Evolutionary conservation across 2,888 invertebrate species (phyloP), one percentile per base, ranked within the genome.

Genomic region (Diarsia dahlii): DNA sequence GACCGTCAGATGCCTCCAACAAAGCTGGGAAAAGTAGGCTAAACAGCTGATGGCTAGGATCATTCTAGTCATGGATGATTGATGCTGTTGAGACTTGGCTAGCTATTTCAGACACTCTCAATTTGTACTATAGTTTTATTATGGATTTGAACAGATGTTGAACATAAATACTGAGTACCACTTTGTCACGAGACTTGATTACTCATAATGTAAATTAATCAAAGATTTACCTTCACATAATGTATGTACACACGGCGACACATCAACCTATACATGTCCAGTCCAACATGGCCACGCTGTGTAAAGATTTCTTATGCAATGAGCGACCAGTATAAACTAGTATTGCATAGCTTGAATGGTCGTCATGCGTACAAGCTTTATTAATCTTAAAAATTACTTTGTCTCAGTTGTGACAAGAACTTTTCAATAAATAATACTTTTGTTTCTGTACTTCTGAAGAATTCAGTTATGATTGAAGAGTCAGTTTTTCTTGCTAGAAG

Each of bases 151-250:
- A 71, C 82, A 83, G 73, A 78, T 83, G 82, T 74, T 34, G 56
- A n/a, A 64, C 86, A 85, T 82, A 74, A 83, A 83, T 82, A 83
- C 85, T 62, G 63, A 73, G 28, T 39, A 56, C 34, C 34, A 62
- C 69, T 85, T 82, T 85, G 78, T 83, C 86, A 82, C 20, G 28
- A n/a, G 73, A 69, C 48, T 68, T 85, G 34, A 85, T 77, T 77
- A 71, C 48, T 82, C 78, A 82, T 65, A 71, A 58, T 64, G 50
- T 76, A 71, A 81, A 82, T 85, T 3, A 75, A 66, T 76, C 63
- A 72, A 69, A 63, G 12, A 39, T 60, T 48, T 62, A 83, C 46
- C 52, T 64, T 69, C 39, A 45, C 23, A 23, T n/a, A n/a, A n/a
- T n/a, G n/a, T n/a, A n/a, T n/a, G n/a, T n/a, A n/a, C n/a, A n/a